Conservation (phyloP, 2,888 invertebrate species). For the Caenorhabditis sulstoni region DNA sequence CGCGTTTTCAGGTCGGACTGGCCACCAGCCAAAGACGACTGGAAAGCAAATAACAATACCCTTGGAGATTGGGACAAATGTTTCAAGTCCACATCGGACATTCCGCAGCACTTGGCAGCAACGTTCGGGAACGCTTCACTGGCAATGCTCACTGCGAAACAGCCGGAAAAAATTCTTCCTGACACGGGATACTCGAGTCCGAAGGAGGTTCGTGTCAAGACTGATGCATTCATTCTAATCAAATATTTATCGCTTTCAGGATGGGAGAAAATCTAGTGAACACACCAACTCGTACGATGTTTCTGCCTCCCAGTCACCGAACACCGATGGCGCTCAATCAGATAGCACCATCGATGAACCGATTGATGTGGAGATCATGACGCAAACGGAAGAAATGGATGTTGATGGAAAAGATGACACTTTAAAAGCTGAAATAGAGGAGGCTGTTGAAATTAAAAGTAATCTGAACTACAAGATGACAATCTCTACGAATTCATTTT, state of each 20-base stretch:
- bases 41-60: slow-evolving; percentile 53
- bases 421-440: slow-evolving; percentile 8
- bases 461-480: not conserved
- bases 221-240: slow-evolving; percentile 7
- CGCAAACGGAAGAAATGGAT: slow-evolving; percentile 34
- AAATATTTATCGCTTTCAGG: slow-evolving; percentile 38
- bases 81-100: slow-evolving; percentile 8
- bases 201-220: slow-evolving; percentile 40
- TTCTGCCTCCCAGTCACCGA: slow-evolving; percentile 64
- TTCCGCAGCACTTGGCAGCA: slow-evolving; percentile 29
- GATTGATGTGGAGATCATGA: slow-evolving; percentile 62
- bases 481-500: not conserved
- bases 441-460: slow-evolving; percentile 6
- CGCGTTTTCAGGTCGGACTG: slow-evolving; percentile 40
- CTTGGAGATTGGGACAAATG: slow-evolving; percentile 53
- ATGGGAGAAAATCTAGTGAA: slow-evolving; percentile 53
- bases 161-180: slow-evolving; percentile 32
- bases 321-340: slow-evolving; percentile 53
- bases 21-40: slow-evolving; percentile 32
- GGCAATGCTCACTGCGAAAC: slow-evolving; percentile 43
- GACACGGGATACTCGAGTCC: slow-evolving; percentile 38
- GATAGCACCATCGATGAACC: slow-evolving; percentile 44
- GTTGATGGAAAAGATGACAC: slow-evolving; percentile 34
- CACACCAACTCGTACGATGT: slow-evolving; percentile 65
- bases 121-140: slow-evolving; percentile 40